Evolutionary conservation across 2,113 vertebrate genomes (phyloP).

Genomic region (Tragelaphus imberbis): DNA sequence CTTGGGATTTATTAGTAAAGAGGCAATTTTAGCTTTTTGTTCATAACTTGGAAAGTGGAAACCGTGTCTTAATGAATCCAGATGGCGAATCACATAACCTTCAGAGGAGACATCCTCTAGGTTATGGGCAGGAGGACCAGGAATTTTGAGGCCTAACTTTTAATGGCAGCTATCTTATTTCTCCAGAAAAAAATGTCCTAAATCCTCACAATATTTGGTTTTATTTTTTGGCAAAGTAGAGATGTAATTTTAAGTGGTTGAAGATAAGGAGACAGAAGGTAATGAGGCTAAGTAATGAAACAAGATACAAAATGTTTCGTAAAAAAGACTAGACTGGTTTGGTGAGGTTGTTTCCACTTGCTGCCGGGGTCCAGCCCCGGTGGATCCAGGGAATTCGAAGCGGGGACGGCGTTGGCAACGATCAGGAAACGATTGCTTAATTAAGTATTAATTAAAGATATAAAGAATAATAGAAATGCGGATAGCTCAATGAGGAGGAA

Average conservation of each 20-base stretch:
- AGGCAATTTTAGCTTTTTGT: background rate
- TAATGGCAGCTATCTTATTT: background rate
- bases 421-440: too few species aligned
- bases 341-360: background rate
- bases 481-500: too few species aligned
- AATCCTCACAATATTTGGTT: background rate
- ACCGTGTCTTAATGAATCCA: background rate
- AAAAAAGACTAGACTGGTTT: background rate
- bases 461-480: too few species aligned
- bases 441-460: too few species aligned
- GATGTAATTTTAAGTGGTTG: conserved; percentile 17
- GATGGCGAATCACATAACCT: background rate
- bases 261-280: background rate
- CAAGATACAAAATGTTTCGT: background rate
- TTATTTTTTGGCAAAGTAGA: conserved; percentile 6
- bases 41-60: background rate
- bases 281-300: background rate
- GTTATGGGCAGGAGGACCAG: background rate
- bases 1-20: background rate
- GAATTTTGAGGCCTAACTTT: background rate
- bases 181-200: background rate
- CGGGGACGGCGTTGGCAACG: too few species aligned
- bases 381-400: too few species aligned
- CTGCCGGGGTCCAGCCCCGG: too few species aligned
- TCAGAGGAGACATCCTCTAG: background rate